Conservation (phyloP, 2,888 invertebrate genomes). For the Bombyx huttoni region DNA sequence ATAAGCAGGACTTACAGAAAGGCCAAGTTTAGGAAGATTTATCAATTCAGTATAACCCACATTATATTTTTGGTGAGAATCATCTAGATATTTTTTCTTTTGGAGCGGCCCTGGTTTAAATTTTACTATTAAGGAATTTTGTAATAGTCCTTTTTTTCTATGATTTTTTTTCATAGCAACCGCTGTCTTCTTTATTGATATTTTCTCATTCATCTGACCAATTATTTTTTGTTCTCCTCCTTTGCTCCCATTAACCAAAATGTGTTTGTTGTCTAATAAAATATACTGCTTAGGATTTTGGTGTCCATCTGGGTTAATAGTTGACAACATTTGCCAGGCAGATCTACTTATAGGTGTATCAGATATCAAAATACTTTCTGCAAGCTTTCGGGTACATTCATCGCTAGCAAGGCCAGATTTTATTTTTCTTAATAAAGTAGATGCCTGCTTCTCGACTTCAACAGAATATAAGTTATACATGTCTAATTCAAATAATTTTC, state of each 20-base stretch:
- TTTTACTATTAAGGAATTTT: slow-evolving; percentile 40
- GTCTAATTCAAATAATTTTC: slow-evolving; percentile 46
- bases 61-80: slow-evolving; percentile 49
- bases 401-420: slow-evolving; percentile 33
- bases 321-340: slow-evolving; percentile 58
- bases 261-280: slow-evolving; percentile 40
- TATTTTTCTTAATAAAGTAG: slow-evolving; percentile 43
- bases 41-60: slow-evolving; percentile 57
- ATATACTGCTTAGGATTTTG: slow-evolving; percentile 38
- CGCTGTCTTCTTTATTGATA: slow-evolving; percentile 12
- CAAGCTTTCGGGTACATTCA: slow-evolving; percentile 37
- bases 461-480: slow-evolving; percentile 27
- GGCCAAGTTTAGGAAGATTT: slow-evolving; percentile 58
- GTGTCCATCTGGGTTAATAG: slow-evolving; percentile 44
- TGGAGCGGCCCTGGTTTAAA: slow-evolving; percentile 73
- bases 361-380: slow-evolving; percentile 34
- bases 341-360: slow-evolving; percentile 40
- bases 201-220: background rate
- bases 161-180: slow-evolving; percentile 10
- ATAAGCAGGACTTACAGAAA: slow-evolving; percentile 59
- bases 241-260: slow-evolving; percentile 46
- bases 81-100: slow-evolving; percentile 55
- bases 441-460: slow-evolving; percentile 45
- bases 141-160: slow-evolving; percentile 32
- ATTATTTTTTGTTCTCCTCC: slow-evolving; percentile 49